Percentiles rank a stretch among this genome's conserved stretches.
Conservation (phyloP, 2,797 vertebrate genomes). For the Champsocephalus esox region DNA sequence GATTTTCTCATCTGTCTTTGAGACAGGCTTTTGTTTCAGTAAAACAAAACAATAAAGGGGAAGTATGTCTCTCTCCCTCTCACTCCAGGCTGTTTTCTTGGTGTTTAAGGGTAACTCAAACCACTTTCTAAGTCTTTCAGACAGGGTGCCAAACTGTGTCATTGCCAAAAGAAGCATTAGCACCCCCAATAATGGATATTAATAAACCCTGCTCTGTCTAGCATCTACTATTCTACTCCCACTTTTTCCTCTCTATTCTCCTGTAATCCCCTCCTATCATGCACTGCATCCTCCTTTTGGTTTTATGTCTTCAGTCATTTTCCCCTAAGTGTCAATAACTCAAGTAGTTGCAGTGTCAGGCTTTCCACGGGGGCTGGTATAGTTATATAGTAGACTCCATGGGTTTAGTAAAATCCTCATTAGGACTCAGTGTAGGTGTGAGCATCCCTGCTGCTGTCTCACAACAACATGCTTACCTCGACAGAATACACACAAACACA, state of each 20-base stretch:
- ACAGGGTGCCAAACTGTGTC: constrained; percentile 73
- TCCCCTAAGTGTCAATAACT: constrained; percentile 75
- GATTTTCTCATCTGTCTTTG: constrained; percentile 27
- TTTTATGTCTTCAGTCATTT: constrained; percentile 67
- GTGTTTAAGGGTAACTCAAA: constrained; percentile 68
- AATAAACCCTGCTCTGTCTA: constrained; percentile 74
- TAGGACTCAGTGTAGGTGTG: constrained; percentile 80
- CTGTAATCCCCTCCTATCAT: constrained; percentile 62
- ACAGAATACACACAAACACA: constrained; percentile 59
- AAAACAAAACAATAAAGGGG: constrained; percentile 24
- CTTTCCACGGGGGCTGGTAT: constrained; percentile 72
- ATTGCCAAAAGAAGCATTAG: constrained; percentile 82
- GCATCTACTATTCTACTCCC: constrained; percentile 58
- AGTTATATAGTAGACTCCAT: constrained; percentile 78
- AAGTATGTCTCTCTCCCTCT: constrained; percentile 38
- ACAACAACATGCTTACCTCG: constrained; percentile 76
- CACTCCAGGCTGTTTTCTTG: constrained; percentile 42
- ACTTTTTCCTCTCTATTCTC: constrained; percentile 56
- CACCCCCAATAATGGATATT: constrained; percentile 74
- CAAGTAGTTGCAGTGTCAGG: constrained; percentile 77
- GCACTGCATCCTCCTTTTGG: constrained; percentile 63
- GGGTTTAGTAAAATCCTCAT: constrained; percentile 82
- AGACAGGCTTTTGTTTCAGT: constrained; percentile 9
- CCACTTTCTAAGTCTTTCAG: constrained; percentile 71
- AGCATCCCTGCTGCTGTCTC: constrained; percentile 73